These are phyloP conservation scores for Mechanitis messenoides DNA, from an alignment of 2,888 invertebrate species.

Conservation along the genomic window DNA sequence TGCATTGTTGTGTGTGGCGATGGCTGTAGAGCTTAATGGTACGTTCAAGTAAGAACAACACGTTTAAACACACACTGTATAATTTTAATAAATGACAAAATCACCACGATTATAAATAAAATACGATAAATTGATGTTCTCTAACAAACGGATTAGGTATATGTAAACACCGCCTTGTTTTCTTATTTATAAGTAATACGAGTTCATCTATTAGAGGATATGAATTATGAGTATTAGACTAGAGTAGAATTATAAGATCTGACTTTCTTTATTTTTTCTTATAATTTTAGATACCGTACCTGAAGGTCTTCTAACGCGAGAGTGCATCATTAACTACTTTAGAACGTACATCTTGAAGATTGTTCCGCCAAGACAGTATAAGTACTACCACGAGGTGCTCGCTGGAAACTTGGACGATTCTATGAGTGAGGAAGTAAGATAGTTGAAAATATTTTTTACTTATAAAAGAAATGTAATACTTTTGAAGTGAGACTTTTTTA, in stretches of 20 bases:
- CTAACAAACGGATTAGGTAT: too few relatives aligned
- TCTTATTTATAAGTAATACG: not conserved
- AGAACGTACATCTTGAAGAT: conserved; percentile 37
- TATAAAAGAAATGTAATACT: too few relatives aligned
- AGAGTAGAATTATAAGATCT: too few relatives aligned
- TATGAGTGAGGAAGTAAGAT: conserved; percentile 8
- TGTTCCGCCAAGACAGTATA: conserved; percentile 49
- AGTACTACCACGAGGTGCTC: conserved; percentile 52
- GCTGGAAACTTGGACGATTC: conserved; percentile 7
- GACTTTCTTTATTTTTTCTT: not conserved
- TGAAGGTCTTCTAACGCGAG: conserved; percentile 38
- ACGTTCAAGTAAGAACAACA: not conserved
- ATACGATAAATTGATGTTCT: not conserved
- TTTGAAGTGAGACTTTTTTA: too few relatives aligned
- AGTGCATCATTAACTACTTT: conserved; percentile 46
- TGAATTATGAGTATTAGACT: not conserved
- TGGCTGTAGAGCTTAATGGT: not conserved
- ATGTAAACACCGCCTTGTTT: too few relatives aligned
- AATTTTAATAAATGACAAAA: not conserved
- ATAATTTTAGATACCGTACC: conserved; percentile 31
- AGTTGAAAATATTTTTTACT: not conserved
- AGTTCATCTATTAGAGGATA: not conserved
- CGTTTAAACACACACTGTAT: too few relatives aligned
- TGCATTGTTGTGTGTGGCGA: not conserved
- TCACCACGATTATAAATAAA: too few relatives aligned